phyloP scores from a whole-genome alignment of 1,140 invertebrate species.

The Calephelis virginiensis region DNA sequence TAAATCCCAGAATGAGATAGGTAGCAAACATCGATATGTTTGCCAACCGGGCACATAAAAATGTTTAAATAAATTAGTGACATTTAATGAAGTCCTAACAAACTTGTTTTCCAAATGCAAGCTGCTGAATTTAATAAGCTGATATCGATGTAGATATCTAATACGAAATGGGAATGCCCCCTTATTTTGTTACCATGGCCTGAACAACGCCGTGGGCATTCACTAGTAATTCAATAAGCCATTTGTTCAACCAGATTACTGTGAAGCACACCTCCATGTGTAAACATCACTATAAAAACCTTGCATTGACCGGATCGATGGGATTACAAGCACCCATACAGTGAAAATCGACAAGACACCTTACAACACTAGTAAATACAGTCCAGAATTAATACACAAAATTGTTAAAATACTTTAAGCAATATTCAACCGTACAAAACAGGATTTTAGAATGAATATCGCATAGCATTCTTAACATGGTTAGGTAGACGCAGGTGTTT shows the following conservation, averaged over 20 bases:
- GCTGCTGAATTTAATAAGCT: background rate
- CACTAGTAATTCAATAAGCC: conserved; percentile 14
- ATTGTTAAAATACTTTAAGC: background rate
- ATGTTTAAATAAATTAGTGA: no score
- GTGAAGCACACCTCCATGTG: conserved; percentile 15
- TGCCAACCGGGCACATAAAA: no score
- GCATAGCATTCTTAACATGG: background rate
- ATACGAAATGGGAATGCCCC: background rate
- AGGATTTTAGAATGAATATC: background rate
- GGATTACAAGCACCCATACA: conserved; percentile 39
- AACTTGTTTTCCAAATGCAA: background rate
- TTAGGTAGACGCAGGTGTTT: conserved; percentile 25
- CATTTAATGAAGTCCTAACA: background rate
- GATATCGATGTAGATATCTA: conserved; percentile 11
- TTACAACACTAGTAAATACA: conserved; percentile 16
- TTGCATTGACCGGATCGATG: conserved; percentile 36
- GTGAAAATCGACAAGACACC: conserved; percentile 19
- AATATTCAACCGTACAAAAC: background rate
- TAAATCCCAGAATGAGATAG: no score
- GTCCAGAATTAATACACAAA: conserved; percentile 10
- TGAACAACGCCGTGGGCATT: conserved; percentile 5
- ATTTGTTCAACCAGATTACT: conserved; percentile 16
- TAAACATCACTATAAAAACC: conserved; percentile 25
- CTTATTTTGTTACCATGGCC: background rate
- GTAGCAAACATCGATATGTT: no score